Conservation (phyloP, 2,888 invertebrate genomes). For the Ecliptopera silaceata region DNA sequence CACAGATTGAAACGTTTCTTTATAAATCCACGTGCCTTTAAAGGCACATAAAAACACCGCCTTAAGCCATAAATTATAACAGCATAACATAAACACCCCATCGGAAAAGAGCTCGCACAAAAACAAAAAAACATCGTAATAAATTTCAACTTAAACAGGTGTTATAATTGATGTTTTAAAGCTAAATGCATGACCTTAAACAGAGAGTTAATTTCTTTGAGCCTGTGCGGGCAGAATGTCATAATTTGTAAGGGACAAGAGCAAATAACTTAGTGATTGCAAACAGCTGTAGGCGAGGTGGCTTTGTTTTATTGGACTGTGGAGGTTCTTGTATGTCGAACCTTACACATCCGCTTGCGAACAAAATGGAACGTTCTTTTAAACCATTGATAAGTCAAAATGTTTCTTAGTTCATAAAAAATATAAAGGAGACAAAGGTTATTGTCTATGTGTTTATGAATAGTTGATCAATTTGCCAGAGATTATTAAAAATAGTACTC, state of each 20-base stretch:
- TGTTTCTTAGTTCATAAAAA: no score
- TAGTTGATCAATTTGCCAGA: no score
- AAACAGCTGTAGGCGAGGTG: constrained; percentile 38
- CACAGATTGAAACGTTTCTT: constrained; percentile 73
- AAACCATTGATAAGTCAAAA: no score
- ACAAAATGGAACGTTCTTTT: neutral
- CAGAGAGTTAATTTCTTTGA: constrained; percentile 65
- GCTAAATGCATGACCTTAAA: constrained; percentile 72
- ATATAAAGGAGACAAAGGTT: no score
- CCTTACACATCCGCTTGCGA: constrained; percentile 6
- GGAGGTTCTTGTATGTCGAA: constrained; percentile 3
- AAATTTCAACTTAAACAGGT: constrained; percentile 80
- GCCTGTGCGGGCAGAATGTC: constrained; percentile 67
- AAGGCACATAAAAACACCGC: constrained; percentile 70
- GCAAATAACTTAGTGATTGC: constrained; percentile 54
- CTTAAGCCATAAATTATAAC: constrained; percentile 71
- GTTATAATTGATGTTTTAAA: constrained; percentile 79
- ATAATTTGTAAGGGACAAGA: constrained; percentile 70
- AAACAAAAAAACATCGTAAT: constrained; percentile 68
- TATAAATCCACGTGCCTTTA: constrained; percentile 75
- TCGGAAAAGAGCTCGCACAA: constrained; percentile 42
- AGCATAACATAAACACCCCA: constrained; percentile 73
- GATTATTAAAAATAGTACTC: no score
- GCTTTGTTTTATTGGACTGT: constrained; percentile 34
- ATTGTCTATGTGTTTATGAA: no score